Base-by-base conservation (phyloP, 2,113 vertebrate genomes). In the Sapayoa aenigma region DNA sequence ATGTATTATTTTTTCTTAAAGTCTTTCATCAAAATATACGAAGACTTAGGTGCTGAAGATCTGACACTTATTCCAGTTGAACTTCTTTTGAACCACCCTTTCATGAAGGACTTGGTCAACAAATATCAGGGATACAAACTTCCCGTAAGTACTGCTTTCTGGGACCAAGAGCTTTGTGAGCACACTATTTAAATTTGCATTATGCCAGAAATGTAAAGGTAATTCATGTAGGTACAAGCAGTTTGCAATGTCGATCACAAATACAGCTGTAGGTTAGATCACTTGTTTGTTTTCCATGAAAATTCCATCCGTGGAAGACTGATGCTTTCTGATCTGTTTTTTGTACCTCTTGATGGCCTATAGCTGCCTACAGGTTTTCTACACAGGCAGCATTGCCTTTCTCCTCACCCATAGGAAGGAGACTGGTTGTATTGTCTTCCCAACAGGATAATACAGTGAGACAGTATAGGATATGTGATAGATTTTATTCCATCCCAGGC, bases 11-110 rank as follows among this genome's bases (percentile, higher is more conserved):
- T 87, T 80, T 80, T 91, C 41, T 78, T 94, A 58, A 96, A 98
- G 98, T 39, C 84, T 72, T 97, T 99, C 68, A 78, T 92, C 47
- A 97, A 97, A 42, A 39, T 99, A 53, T 99, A 98, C 89, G 83
- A 88, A 67, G 98, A 99, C 25, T 92, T 99, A 82, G 98, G 97
- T 66, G 96, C 89, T 80, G 92, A 96, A 42, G 86, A 95, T 28
- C 91, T 98, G 66, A 97, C 98, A 35, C 84, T 96, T 22, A 58
- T 99, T 78, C 96, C 98, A 49, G 95, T 98, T 96, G 94, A 96
- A 28, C 23, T 97, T 53, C 98, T 99, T 84, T 96, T 98, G 92
- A 97, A 98, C 75, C 98, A 99, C 94, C 98, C 98, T 79, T 97
- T 98, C 50, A 96, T 98, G 86, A 97, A 98, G 91, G 91, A 96